Percentiles rank a stretch among this genome's conserved stretches.
Evolutionary conservation across 2,797 vertebrate genomes (phyloP).

Genomic region (Fundulus diaphanus): DNA sequence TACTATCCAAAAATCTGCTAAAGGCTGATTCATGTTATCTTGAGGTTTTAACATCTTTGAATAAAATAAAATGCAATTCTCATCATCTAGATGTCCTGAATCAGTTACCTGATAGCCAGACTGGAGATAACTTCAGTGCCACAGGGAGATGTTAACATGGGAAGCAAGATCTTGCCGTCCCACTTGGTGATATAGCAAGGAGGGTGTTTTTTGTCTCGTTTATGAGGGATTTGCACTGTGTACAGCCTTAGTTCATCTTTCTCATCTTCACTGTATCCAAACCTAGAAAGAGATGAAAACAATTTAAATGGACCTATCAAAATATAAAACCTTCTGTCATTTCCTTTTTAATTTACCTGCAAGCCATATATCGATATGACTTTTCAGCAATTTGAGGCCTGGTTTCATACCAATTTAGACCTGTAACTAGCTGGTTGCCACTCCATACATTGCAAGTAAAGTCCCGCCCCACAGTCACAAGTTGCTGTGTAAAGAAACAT

Average conservation of each 20-base stretch:
- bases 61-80: not conserved
- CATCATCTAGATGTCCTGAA: not conserved
- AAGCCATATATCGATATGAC: constrained; percentile 90
- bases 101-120: constrained; percentile 87
- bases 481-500: constrained; percentile 63
- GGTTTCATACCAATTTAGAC: constrained; percentile 90
- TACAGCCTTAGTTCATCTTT: constrained; percentile 87
- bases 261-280: constrained; percentile 88
- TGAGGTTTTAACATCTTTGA: too few species aligned
- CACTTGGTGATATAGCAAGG: constrained; percentile 96
- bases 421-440: constrained; percentile 85
- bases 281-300: constrained; percentile 75
- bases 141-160: constrained; percentile 89
- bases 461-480: constrained; percentile 91
- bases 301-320: not conserved
- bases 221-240: constrained; percentile 96
- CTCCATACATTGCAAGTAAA: constrained; percentile 93
- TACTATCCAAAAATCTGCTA: too few species aligned
- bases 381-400: constrained; percentile 84
- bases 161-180: constrained; percentile 90
- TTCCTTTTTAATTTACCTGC: constrained; percentile 82
- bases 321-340: not conserved
- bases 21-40: too few species aligned
- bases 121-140: constrained; percentile 92
- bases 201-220: constrained; percentile 88